Evolutionary conservation across 2,797 vertebrate species (phyloP), one percentile per base, ranked within the genome.

Genomic region (Acrossocheilus wenchowensis): DNA sequence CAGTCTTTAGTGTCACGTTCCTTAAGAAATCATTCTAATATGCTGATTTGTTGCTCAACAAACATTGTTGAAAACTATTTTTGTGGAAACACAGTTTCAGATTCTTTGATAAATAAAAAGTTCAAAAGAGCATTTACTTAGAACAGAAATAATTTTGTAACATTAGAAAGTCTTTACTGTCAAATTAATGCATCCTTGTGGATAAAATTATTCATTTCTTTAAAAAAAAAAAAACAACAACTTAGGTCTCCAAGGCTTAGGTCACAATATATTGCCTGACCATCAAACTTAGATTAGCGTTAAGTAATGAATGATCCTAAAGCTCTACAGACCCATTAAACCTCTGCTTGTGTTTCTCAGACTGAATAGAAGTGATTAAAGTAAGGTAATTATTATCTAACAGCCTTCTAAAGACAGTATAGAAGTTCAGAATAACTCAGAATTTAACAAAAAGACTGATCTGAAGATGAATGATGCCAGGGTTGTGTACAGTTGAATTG

Each of bases 301-400:
- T 30, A 48, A 73, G 54, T 21, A 72, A 71, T 19, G 50, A 72
- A 82, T 72, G 23, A 48, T 23, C 39, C 34, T 57, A 15, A 23
- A 75, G 19, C 41, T 75, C 52, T 23, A 30, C n/a, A 48, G 69
- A 62, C 39, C 43, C 71, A 48, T 50, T 84, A 68, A 48, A 52
- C 26, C 14, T 52, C 43, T n/a, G 6, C 60, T 52, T 39, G 43
- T 50, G 19, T 14, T 11, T 84, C n/a, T 15, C 36, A 73, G 50
- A 57, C n/a, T 57, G 34, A 83, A 82, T 5, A 45, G 36, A 82
- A 68, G 39, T 78, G 45, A 84, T 39, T 45, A 41, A 77, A 23
- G 30, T 75, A 45, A 43, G 34, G 34, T 36, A 19, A 68, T 9
- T 14, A 68, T 41, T 66, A 84, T 54, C 57, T 41, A 64, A 84